A percentile compares a stretch with the other conserved stretches of the same genome.
These are phyloP conservation scores for Mastigias papua DNA, from an alignment of 30 jellyfish, hydroid and myxozoan species.

Conservation along the genomic window DNA sequence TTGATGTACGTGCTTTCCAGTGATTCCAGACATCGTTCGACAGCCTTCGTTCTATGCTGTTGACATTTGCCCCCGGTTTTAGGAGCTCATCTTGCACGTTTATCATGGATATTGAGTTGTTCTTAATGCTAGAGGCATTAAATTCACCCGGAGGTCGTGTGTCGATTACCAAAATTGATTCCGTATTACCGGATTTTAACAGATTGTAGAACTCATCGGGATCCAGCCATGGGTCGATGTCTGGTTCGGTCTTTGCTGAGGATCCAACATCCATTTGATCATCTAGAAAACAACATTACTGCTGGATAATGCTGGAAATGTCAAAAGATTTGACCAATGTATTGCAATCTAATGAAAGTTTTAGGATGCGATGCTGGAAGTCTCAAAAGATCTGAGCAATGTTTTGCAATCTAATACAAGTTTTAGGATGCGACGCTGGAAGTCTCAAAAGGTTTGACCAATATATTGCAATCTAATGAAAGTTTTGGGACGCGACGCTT, in stretches of 20 bases:
- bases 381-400: neutral
- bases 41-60: slow-evolving; percentile 85
- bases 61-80: slow-evolving; percentile 86
- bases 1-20: slow-evolving; percentile 80
- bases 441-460: neutral
- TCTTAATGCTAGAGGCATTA: slow-evolving; percentile 74
- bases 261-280: neutral
- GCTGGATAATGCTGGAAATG: neutral
- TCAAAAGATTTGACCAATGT: neutral
- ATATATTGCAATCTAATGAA: neutral
- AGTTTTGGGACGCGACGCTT: too few relatives aligned
- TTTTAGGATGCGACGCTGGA: neutral
- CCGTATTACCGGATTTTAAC: slow-evolving; percentile 41
- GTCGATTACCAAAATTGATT: slow-evolving; percentile 83
- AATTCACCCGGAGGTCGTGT: slow-evolving; percentile 81
- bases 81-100: slow-evolving; percentile 82
- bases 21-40: slow-evolving; percentile 78
- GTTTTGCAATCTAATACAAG: neutral
- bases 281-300: too few relatives aligned
- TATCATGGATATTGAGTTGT: slow-evolving; percentile 31
- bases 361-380: too few relatives aligned
- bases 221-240: slow-evolving; percentile 65
- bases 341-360: neutral
- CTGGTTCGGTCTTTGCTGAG: slow-evolving; percentile 9
- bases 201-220: slow-evolving; percentile 76